Conservation (phyloP, 2,888 invertebrate genomes). For the Temnothorax ravouxi region DNA sequence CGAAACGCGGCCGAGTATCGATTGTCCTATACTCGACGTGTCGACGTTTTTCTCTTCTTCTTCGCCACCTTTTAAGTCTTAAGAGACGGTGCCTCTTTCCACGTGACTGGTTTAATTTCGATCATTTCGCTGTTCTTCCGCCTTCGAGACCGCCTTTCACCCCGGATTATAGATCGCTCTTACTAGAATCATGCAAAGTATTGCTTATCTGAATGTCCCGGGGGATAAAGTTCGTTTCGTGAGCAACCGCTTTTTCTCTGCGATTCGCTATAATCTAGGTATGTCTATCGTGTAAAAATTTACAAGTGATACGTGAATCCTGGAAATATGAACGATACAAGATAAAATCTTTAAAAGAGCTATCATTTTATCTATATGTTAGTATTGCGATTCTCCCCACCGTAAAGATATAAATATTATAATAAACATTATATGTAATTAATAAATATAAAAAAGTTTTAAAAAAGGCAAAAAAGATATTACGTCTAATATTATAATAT, state of each 20-base stretch:
- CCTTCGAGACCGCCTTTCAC: not conserved
- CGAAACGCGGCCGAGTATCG: constrained; percentile 45
- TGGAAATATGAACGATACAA: not conserved
- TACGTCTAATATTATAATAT: not conserved
- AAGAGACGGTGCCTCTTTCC: constrained; percentile 30
- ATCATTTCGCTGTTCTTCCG: not conserved
- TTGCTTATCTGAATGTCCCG: not conserved
- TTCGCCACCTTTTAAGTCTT: constrained; percentile 11
- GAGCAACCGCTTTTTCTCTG: not conserved
- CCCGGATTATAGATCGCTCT: constrained; percentile 15
- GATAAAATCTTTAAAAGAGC: not conserved
- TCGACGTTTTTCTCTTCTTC: constrained; percentile 51
- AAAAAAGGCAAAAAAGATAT: not conserved
- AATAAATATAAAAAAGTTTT: not conserved
- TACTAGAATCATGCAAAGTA: constrained; percentile 11
- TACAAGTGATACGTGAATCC: not conserved
- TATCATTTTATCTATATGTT: not conserved
- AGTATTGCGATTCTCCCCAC: not conserved
- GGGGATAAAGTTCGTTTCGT: not conserved
- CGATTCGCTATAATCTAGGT: not conserved
- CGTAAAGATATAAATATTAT: not conserved
- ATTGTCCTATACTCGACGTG: constrained; percentile 52
- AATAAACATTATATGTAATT: not conserved
- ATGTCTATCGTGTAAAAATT: not conserved
- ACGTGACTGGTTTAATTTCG: constrained; percentile 53